Conservation (phyloP, 2,113 vertebrate species). For the Nibea coibor region DNA sequence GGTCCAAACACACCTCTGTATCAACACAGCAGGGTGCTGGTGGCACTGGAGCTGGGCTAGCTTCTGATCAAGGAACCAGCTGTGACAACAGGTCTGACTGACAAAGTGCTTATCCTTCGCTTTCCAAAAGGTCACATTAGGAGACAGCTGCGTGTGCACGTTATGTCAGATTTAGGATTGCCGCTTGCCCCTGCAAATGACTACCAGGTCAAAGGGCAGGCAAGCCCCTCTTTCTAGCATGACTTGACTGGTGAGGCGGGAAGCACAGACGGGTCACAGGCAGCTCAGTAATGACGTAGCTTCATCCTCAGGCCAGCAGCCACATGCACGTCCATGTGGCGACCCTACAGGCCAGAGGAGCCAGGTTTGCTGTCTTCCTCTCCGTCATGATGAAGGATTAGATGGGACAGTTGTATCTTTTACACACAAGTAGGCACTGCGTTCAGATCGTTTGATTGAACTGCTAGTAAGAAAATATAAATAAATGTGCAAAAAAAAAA, state of each 20-base stretch:
- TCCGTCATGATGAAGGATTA: neutral
- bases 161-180: slow-evolving; percentile 19
- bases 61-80: neutral
- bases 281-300: slow-evolving; percentile 13
- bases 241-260: slow-evolving; percentile 1
- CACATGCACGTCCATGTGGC: slow-evolving; percentile 25
- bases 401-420: neutral
- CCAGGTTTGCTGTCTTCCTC: neutral
- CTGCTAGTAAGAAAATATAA: neutral
- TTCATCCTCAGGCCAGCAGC: slow-evolving; percentile 14
- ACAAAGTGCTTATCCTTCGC: slow-evolving; percentile 2
- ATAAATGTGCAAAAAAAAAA: neutral
- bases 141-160: slow-evolving; percentile 34
- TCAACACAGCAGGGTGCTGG: neutral
- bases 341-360: neutral
- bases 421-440: neutral
- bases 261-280: slow-evolving; percentile 6
- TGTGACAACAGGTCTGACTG: neutral
- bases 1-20: neutral
- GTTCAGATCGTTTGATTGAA: neutral
- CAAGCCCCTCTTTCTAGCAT: slow-evolving; percentile 31
- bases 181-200: slow-evolving; percentile 11
- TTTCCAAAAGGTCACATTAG: slow-evolving; percentile 16
- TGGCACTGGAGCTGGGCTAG: neutral
- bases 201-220: slow-evolving; percentile 52